phyloP scores from a whole-genome alignment of 2,113 vertebrate species.

The Chascanopsetta lugubris region DNA sequence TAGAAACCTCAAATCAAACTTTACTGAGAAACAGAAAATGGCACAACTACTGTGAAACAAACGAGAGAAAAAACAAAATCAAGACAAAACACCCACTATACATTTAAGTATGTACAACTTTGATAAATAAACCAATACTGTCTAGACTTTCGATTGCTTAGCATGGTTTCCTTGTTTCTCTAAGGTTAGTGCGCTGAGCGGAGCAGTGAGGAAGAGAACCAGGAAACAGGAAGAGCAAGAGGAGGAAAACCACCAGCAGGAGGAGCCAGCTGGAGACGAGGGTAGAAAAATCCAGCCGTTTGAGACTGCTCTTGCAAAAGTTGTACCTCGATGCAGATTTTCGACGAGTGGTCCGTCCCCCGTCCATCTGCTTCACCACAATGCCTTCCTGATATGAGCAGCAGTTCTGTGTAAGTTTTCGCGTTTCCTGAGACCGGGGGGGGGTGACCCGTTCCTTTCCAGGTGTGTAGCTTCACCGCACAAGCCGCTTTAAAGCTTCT shows the following conservation, averaged over 20 bases:
- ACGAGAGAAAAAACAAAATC: slow-evolving; percentile 78
- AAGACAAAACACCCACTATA: slow-evolving; percentile 87
- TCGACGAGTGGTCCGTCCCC: slow-evolving; percentile 8
- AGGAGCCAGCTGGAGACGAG: slow-evolving; percentile 23
- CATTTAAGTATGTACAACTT: slow-evolving; percentile 93
- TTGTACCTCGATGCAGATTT: slow-evolving; percentile 18
- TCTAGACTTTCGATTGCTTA: slow-evolving; percentile 68
- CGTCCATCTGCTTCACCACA: slow-evolving; percentile 17
- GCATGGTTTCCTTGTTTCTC: slow-evolving; percentile 56
- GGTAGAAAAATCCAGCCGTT: slow-evolving; percentile 16
- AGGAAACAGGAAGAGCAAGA: slow-evolving; percentile 12
- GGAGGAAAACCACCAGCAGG: slow-evolving; percentile 26
- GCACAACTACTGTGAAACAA: slow-evolving; percentile 58
- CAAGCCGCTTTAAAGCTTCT: slow-evolving; percentile 37
- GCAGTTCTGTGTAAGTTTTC: slow-evolving; percentile 37
- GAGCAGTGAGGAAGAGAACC: slow-evolving; percentile 14
- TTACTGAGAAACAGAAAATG: slow-evolving; percentile 73
- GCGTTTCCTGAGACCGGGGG: slow-evolving; percentile 46
- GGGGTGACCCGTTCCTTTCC: slow-evolving; percentile 20
- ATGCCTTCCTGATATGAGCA: slow-evolving; percentile 42
- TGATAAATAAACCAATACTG: slow-evolving; percentile 96
- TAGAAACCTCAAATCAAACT: slow-evolving; percentile 72
- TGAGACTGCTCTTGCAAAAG: slow-evolving; percentile 10
- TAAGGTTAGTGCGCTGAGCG: slow-evolving; percentile 33
- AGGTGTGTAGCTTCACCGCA: slow-evolving; percentile 8